These are phyloP conservation scores for Microcebus ravelobensis DNA, from an alignment of 2,113 vertebrate species.

Conservation along the genomic window DNA sequence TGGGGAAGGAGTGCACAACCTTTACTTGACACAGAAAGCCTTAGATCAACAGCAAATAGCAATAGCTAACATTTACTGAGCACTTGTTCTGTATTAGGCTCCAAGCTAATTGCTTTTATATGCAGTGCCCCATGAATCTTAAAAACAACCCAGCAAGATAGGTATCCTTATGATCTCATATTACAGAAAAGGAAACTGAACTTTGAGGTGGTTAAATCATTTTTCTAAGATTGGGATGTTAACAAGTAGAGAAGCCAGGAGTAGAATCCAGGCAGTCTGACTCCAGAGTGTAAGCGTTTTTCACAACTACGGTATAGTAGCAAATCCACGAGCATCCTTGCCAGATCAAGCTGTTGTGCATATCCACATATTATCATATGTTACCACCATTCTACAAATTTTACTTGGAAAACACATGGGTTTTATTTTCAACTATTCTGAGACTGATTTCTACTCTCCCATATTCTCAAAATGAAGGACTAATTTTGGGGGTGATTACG, in stretches of 20 bases:
- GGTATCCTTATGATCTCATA: background rate
- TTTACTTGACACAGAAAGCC: background rate
- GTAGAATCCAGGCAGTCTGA: background rate
- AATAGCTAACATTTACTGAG: background rate
- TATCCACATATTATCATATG: background rate
- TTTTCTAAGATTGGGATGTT: background rate
- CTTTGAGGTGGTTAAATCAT: background rate
- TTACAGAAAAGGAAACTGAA: background rate
- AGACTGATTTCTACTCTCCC: background rate
- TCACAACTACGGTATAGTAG: background rate
- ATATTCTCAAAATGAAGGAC: slow-evolving; percentile 41
- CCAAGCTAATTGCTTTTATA: background rate
- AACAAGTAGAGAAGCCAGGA: background rate
- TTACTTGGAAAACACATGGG: background rate
- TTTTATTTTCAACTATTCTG: background rate
- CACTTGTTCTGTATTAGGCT: background rate
- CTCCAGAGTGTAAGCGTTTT: background rate
- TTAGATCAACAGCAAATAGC: background rate
- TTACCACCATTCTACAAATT: background rate
- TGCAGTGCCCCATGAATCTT: background rate
- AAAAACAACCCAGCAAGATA: background rate
- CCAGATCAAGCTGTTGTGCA: background rate
- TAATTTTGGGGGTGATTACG: background rate
- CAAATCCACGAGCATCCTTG: background rate
- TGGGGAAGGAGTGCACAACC: background rate